phyloP scores from a whole-genome alignment of 1,140 invertebrate genomes.

The Drosophila ficusphila region DNA sequence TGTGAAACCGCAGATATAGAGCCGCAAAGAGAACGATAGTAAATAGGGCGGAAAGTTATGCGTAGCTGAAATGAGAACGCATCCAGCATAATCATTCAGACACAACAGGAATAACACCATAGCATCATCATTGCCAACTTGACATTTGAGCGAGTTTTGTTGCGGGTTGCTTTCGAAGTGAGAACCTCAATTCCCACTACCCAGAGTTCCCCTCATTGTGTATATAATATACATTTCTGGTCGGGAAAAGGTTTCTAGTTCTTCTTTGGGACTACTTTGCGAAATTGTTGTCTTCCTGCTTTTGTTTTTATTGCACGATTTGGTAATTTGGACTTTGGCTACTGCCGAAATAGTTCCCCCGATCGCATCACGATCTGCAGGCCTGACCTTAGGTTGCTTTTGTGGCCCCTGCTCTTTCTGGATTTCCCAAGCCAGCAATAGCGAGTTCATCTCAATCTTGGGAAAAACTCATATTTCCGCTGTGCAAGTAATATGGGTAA shows the following conservation, averaged over 20 bases:
- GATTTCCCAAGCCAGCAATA: constrained; percentile 40
- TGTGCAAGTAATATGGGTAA: constrained; percentile 9
- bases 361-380: constrained; percentile 69
- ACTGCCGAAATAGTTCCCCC: constrained; percentile 46
- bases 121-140: constrained; percentile 34
- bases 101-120: constrained; percentile 6
- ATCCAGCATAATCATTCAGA: constrained; percentile 32
- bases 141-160: constrained; percentile 46
- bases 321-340: constrained; percentile 65
- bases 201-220: neutral
- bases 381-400: constrained; percentile 34
- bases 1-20: constrained; percentile 50
- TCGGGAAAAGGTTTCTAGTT: constrained; percentile 11
- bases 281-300: constrained; percentile 72
- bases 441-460: constrained; percentile 19
- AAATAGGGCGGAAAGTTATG: constrained; percentile 78
- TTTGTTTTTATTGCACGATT: constrained; percentile 62
- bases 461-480: constrained; percentile 37
- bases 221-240: neutral
- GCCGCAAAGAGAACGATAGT: constrained; percentile 32
- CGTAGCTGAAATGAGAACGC: constrained; percentile 61
- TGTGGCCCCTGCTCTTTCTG: constrained; percentile 26
- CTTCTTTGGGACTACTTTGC: constrained; percentile 36
- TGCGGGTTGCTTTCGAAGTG: constrained; percentile 43
- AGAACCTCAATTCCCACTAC: constrained; percentile 6